Base-by-base conservation (phyloP, 2,888 invertebrate genomes). In the Caenorhabditis auriculariae region DNA sequence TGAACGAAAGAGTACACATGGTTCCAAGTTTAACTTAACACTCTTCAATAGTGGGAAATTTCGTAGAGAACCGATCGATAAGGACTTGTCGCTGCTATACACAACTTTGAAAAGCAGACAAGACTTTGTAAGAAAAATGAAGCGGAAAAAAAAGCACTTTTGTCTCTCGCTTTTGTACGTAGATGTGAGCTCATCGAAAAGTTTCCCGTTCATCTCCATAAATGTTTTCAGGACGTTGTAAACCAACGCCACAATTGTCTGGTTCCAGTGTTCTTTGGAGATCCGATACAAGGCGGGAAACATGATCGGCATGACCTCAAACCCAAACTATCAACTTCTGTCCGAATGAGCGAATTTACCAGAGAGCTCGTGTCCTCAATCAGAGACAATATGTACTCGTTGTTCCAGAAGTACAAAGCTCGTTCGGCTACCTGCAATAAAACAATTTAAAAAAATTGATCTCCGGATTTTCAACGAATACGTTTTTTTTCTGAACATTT, bases 131-230 rank as follows among this genome's bases (percentile, higher is more conserved):
- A 17, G 35, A 35, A 50, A 62, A 48, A 12, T 53, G 28, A 24
- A n/a, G 19, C 3, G 3, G n/a, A 29, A 17, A 37, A 29, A 47
- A 60, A 87, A 89, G 88, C 85, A 96, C 96, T 93, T 95, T 88
- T 95, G 95, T 85, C 95, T 87, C 86, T 98, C 96, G 82, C 93
- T 91, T 87, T 98, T 98, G 86, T 96, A 98, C 85, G 92, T 92
- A 82, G 93, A 90, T 82, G 96, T 92, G 84, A 98, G 88, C 86
- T 98, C 96, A 84, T 99, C 98, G 83, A 99, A 98, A 75, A 99
- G 88, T 85, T 94, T 95, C 83, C 94, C 94, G 87, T 98, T 98
- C 96, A 99, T 98, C 86, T 98, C 98, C 98, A 98, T 98, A 86
- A 99, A 98, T 56, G 96, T 90, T 86, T 98, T 98, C 82, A 98